Evolutionary conservation across 2,797 vertebrate species (phyloP).

Genomic region (Chaetodon trifasciatus): DNA sequence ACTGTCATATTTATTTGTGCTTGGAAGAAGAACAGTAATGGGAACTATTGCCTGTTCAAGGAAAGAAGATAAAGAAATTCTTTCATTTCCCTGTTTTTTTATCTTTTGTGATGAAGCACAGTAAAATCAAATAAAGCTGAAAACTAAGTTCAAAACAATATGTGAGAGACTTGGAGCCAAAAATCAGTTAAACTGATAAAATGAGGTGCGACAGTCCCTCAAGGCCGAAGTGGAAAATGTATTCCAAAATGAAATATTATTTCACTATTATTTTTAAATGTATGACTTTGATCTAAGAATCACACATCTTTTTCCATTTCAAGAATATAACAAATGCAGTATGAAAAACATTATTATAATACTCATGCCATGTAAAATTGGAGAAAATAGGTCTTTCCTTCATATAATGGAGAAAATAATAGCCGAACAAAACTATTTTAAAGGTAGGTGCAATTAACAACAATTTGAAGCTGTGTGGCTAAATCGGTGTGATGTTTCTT

Average conservation of each 20-base stretch:
- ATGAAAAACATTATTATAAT: not conserved
- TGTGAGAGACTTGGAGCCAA: not conserved
- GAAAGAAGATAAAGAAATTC: not conserved
- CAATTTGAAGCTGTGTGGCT: not conserved
- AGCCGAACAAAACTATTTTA: not conserved
- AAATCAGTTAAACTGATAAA: not conserved
- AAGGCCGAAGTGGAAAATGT: not conserved
- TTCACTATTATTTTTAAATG: not conserved
- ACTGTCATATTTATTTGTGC: not conserved
- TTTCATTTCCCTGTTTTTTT: not conserved
- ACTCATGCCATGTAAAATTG: not conserved
- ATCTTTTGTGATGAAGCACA: not conserved
- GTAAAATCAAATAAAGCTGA: not conserved
- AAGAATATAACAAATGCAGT: not conserved
- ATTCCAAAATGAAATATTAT: not conserved
- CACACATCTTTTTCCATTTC: not conserved
- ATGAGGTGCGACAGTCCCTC: not conserved
- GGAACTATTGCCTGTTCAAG: conserved; percentile 2
- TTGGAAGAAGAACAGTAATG: conserved; percentile 14
- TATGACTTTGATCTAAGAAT: not conserved
- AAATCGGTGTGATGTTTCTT: conserved; percentile 8
- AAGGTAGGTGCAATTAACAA: not conserved
- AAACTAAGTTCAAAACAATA: not conserved
- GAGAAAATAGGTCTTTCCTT: not conserved
- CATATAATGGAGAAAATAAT: too few relatives aligned